These are phyloP conservation scores for Coelinius sp. DNA, from an alignment of 2,888 invertebrate genomes.

Conservation along the genomic window DNA sequence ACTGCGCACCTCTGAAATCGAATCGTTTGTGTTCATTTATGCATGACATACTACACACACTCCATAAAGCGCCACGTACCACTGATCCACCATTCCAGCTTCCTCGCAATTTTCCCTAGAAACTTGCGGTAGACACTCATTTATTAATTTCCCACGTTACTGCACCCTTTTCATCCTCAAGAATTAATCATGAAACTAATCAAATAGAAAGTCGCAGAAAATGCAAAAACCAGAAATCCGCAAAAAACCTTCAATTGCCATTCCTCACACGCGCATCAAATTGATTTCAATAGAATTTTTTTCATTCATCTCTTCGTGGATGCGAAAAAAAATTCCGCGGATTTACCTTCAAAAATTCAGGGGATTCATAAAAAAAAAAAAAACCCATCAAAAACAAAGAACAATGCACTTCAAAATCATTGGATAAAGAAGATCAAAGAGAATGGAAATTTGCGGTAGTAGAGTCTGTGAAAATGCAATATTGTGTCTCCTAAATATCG, in stretches of 20 bases:
- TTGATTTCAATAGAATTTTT: too few relatives aligned
- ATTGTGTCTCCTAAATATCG: conserved; percentile 21
- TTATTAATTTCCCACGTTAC: neutral
- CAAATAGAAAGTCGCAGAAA: neutral
- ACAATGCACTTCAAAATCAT: neutral
- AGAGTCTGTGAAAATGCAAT: conserved; percentile 14
- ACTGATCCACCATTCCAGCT: neutral
- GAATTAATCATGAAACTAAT: neutral
- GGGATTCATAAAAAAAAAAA: too few relatives aligned
- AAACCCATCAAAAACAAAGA: neutral
- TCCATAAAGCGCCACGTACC: neutral
- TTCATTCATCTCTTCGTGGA: too few relatives aligned
- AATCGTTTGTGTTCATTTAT: conserved; percentile 32
- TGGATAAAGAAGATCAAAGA: neutral
- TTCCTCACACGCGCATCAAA: neutral
- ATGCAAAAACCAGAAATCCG: neutral
- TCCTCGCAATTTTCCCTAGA: neutral
- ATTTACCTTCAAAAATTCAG: too few relatives aligned
- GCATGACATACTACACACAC: conserved; percentile 24
- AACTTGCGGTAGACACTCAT: neutral
- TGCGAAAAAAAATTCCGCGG: too few relatives aligned
- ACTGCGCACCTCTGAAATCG: neutral
- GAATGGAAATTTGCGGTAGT: neutral
- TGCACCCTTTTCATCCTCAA: neutral
- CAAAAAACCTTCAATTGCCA: neutral